Evolutionary conservation across 1,140 invertebrate species (phyloP).

Genomic region (Drosophila simulans): DNA sequence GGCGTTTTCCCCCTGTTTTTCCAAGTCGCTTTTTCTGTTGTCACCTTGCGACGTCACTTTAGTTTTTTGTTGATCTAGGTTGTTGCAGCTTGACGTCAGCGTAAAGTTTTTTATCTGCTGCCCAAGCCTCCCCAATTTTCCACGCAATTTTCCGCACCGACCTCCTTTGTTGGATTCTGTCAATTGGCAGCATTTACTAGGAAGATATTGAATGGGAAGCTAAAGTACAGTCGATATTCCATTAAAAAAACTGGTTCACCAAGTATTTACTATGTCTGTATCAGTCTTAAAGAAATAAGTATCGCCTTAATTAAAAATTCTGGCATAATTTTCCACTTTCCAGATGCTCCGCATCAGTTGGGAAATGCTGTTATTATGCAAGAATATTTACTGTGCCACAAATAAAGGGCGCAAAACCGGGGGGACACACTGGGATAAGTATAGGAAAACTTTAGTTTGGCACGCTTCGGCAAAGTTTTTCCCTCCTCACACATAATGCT

Average conservation of each 20-base stretch:
- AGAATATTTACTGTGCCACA: slow-evolving; percentile 10
- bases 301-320: background rate
- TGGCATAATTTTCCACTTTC: background rate
- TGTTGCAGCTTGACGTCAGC: slow-evolving; percentile 54
- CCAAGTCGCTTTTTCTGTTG: slow-evolving; percentile 36
- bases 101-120: slow-evolving; percentile 56
- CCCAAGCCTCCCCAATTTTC: slow-evolving; percentile 26
- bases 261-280: no score
- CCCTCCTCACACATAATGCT: slow-evolving; percentile 10
- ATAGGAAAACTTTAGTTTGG: slow-evolving; percentile 56
- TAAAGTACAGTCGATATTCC: slow-evolving; percentile 15
- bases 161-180: slow-evolving; percentile 33
- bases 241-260: background rate
- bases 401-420: slow-evolving; percentile 4
- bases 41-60: slow-evolving; percentile 64
- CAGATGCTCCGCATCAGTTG: background rate
- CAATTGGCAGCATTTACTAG: slow-evolving; percentile 70
- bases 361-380: background rate
- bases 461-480: slow-evolving; percentile 41
- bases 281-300: background rate
- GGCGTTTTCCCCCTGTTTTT: background rate
- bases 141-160: background rate
- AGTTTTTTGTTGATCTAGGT: slow-evolving; percentile 50
- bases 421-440: background rate
- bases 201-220: slow-evolving; percentile 24